A percentile compares a stretch with the other conserved stretches of the same genome.
phyloP scores from a whole-genome alignment of 2,797 vertebrate genomes.

The Hafferia zeledoni region DNA sequence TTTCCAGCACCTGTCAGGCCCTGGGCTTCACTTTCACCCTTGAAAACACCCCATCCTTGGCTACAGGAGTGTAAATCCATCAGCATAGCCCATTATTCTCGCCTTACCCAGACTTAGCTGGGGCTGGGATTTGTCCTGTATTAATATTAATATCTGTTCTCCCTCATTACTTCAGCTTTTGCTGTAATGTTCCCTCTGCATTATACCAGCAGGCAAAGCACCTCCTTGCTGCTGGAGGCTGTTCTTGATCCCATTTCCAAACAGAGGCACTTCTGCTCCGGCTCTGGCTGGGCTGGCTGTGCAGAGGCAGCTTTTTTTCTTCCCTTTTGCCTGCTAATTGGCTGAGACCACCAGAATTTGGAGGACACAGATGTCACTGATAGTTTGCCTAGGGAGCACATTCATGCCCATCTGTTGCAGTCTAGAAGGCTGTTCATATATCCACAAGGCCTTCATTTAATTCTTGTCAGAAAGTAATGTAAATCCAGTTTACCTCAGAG shows the following conservation, averaged over 20 bases:
- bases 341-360: constrained; percentile 86
- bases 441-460: constrained; percentile 88
- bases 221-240: constrained; percentile 65
- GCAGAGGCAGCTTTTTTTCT: constrained; percentile 27
- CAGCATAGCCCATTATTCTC: background rate
- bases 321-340: constrained; percentile 78
- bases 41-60: background rate
- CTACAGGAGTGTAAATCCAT: background rate
- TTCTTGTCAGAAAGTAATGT: constrained; percentile 89
- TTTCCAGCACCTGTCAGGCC: background rate
- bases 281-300: constrained; percentile 65
- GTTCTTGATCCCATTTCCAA: constrained; percentile 77
- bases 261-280: constrained; percentile 75
- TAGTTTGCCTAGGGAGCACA: constrained; percentile 85
- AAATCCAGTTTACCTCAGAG: constrained; percentile 88
- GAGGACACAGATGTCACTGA: constrained; percentile 87
- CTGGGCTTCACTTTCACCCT: background rate
- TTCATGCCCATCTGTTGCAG: constrained; percentile 88
- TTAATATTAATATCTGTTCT: constrained; percentile 36
- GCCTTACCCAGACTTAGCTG: background rate
- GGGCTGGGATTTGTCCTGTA: background rate
- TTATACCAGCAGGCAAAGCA: constrained; percentile 12
- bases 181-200: background rate
- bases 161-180: background rate
- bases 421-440: constrained; percentile 83